These are phyloP conservation scores for Nematolebias whitei DNA, from an alignment of 2,113 vertebrate genomes.

Conservation along the genomic window DNA sequence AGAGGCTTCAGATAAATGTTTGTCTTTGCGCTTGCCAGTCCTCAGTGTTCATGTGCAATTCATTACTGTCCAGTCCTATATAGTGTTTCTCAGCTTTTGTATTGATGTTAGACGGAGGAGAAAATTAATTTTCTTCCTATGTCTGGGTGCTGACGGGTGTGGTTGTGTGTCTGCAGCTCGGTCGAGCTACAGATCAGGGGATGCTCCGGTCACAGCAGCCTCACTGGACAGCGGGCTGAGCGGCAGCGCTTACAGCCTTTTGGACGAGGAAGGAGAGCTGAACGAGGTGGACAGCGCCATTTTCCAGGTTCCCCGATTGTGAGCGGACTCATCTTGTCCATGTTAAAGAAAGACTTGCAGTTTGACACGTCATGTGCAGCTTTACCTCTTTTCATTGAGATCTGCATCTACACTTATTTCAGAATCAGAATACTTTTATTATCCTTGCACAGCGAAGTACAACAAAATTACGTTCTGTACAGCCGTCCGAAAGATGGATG, in stretches of 20 bases:
- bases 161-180: slow-evolving; percentile 83
- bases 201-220: slow-evolving; percentile 90
- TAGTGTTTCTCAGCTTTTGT: slow-evolving; percentile 29
- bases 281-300: slow-evolving; percentile 90
- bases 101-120: slow-evolving; percentile 18
- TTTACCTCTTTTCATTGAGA: too few relatives aligned
- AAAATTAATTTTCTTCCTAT: slow-evolving; percentile 25
- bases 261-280: slow-evolving; percentile 88
- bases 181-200: slow-evolving; percentile 85
- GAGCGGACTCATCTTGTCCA: slow-evolving; percentile 66
- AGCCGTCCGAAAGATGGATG: too few relatives aligned
- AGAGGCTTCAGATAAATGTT: slow-evolving; percentile 22
- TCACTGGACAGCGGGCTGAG: slow-evolving; percentile 90
- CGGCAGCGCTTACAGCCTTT: slow-evolving; percentile 92
- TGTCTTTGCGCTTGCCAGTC: slow-evolving; percentile 43
- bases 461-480: too few relatives aligned
- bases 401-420: too few relatives aligned
- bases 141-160: slow-evolving; percentile 49
- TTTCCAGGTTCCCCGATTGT: slow-evolving; percentile 95
- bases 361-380: too few relatives aligned
- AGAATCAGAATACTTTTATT: too few relatives aligned
- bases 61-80: slow-evolving; percentile 30
- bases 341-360: background rate
- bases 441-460: too few relatives aligned
- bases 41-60: slow-evolving; percentile 49